Conservation (phyloP, 2,113 vertebrate species). For the Ophthalmolycus amberensis region DNA sequence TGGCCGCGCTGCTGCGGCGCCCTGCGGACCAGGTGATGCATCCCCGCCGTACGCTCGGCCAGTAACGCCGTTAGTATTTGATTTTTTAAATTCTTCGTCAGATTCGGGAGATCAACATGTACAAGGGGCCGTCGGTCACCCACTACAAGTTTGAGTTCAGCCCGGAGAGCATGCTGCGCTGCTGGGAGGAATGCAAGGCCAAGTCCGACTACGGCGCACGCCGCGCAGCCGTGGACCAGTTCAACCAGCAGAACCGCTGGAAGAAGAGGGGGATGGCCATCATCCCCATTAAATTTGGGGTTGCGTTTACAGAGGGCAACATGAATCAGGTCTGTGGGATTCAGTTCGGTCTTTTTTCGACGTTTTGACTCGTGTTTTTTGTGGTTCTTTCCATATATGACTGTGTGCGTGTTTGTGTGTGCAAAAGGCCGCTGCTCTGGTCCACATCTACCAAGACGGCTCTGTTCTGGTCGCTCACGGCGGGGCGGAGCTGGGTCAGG, state of each 20-base stretch:
- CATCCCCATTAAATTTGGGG: conserved; percentile 87
- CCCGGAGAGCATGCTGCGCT: conserved; percentile 81
- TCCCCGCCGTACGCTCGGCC: too few species aligned
- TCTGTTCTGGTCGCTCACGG: conserved; percentile 88
- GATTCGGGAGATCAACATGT: conserved; percentile 89
- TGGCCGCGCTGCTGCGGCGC: conserved; percentile 80
- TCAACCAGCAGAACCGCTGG: conserved; percentile 87
- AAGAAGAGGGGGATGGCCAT: conserved; percentile 88
- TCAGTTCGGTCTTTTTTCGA: too few species aligned
- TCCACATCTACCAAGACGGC: conserved; percentile 89
- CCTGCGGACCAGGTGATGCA: conserved; percentile 81
- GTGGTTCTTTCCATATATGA: background rate
- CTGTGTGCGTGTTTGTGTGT: conserved; percentile 1
- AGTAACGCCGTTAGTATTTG: too few species aligned
- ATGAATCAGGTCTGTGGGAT: conserved; percentile 85
- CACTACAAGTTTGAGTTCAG: conserved; percentile 86
- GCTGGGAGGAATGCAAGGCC: conserved; percentile 87
- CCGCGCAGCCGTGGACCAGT: conserved; percentile 74
- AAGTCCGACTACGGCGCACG: conserved; percentile 75
- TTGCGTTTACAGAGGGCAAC: conserved; percentile 80
- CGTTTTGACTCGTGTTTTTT: background rate
- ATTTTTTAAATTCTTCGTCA: conserved; percentile 40
- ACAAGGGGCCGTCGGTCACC: conserved; percentile 79
- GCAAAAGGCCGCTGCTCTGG: conserved; percentile 84
- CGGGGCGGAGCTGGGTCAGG: conserved; percentile 89